Evolutionary conservation across 2,888 invertebrate genomes (phyloP), one percentile per base, ranked within the genome.

Genomic region (Galerucella pusilla): DNA sequence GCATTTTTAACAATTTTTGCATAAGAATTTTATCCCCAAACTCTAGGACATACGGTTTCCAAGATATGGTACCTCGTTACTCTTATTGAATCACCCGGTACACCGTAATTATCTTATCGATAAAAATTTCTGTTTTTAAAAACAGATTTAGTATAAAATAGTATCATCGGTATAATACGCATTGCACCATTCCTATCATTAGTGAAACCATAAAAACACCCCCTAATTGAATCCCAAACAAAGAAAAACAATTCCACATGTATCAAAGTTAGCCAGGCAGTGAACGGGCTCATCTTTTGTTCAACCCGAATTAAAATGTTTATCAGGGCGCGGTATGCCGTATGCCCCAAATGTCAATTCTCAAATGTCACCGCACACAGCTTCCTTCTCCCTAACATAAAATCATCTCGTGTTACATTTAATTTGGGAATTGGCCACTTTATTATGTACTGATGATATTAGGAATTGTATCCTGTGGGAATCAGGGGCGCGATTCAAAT

Each of bases 291-390:
- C 74, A 68, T 75, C 78, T 72, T 77, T 77, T 77, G 79, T 79
- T 72, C 71, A 20, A 68, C 59, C 60, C 61, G 76, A 79, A 79
- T 77, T 76, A 77, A 77, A 79, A 74, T 79, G 79, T 79, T 79
- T 79, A 71, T 68, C 79, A 68, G 74, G 79, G 79, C 72, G 79
- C 73, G 77, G 78, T 74, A 75, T 66, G 75, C 68, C 69, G 69
- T 65, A 67, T 73, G 35, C 82, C 80, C 80, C 77, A 84, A 85
- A 85, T 84, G 85, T 84, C 84, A 85, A 77, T 49, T 72, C 78
- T 77, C 77, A 83, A 85, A 85, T 84, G 84, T 81, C 84, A 84
- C 83, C 82, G 83, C 83, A 80, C 82, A 82, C 75, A 75, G 67
- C 82, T 83, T 75, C 74, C 71, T 77, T 75, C 76, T 75, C 77